A percentile compares a stretch with the other conserved stretches of the same genome.
These are phyloP conservation scores for Diachrysia chrysitis DNA, from an alignment of 2,888 invertebrate genomes.

Conservation along the genomic window DNA sequence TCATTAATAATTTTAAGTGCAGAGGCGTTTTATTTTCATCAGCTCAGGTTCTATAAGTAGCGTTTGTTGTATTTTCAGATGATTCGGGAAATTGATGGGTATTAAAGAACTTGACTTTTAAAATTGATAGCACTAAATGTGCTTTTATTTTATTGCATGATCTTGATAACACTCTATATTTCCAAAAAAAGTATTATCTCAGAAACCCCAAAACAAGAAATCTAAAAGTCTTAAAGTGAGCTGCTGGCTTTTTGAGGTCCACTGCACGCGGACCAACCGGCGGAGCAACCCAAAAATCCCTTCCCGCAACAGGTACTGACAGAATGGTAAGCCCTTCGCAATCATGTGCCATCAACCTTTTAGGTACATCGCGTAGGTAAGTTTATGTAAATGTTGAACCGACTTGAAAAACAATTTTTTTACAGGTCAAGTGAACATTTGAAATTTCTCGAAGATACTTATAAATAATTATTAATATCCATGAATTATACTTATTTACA, in stretches of 20 bases:
- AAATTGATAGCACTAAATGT: not conserved
- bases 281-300: not conserved
- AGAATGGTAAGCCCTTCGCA: not conserved
- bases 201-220: not conserved
- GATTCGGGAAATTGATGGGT: not conserved
- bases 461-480: no score
- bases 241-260: not conserved
- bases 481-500: no score
- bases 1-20: constrained; percentile 23
- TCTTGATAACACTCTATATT: no score
- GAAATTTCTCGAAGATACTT: no score
- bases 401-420: no score
- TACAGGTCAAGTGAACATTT: no score
- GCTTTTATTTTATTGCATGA: no score
- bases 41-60: not conserved
- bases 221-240: not conserved
- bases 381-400: no score
- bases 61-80: not conserved
- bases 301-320: not conserved
- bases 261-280: not conserved
- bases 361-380: not conserved
- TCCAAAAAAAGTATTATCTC: no score
- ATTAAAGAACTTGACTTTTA: not conserved
- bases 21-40: not conserved
- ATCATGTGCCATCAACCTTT: not conserved